phyloP scores from a whole-genome alignment of 2,113 vertebrate genomes.

The Poicephalus meyeri region DNA sequence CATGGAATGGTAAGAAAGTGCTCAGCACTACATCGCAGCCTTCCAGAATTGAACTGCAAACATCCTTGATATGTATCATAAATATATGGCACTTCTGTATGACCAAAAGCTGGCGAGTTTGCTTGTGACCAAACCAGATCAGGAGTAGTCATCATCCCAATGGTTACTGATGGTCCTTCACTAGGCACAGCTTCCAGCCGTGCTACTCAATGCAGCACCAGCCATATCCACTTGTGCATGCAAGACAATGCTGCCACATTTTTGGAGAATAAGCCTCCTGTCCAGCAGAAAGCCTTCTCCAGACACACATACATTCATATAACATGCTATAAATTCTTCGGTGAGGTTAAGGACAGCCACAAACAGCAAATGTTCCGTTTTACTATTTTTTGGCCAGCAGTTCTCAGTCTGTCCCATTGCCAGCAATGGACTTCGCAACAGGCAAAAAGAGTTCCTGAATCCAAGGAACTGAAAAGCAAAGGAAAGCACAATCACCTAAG shows the following conservation, averaged over 20 bases:
- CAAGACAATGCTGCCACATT: constrained; percentile 50
- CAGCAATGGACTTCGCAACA: constrained; percentile 41
- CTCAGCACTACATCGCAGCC: constrained; percentile 46
- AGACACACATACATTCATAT: constrained; percentile 20
- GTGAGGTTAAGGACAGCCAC: neutral
- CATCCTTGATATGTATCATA: constrained; percentile 68
- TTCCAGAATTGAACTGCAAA: constrained; percentile 51
- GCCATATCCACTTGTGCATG: constrained; percentile 36
- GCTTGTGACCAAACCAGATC: constrained; percentile 7
- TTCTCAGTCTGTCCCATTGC: constrained; percentile 54
- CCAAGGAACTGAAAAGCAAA: neutral
- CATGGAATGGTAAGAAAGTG: constrained; percentile 66
- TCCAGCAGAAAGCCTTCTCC: constrained; percentile 34
- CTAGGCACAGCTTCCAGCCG: neutral
- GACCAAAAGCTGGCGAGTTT: constrained; percentile 50
- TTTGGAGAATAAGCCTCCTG: neutral
- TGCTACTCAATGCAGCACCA: constrained; percentile 1
- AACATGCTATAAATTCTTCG: constrained; percentile 44
- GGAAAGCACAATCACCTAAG: constrained; percentile 33
- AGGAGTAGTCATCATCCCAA: constrained; percentile 28
- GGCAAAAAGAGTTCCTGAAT: constrained; percentile 25
- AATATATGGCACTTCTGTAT: constrained; percentile 72
- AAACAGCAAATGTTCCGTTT: constrained; percentile 17
- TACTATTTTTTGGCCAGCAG: constrained; percentile 26
- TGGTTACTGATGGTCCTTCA: neutral